Conservation (phyloP, 1,140 invertebrate genomes). For the Antheraea mylitta region DNA sequence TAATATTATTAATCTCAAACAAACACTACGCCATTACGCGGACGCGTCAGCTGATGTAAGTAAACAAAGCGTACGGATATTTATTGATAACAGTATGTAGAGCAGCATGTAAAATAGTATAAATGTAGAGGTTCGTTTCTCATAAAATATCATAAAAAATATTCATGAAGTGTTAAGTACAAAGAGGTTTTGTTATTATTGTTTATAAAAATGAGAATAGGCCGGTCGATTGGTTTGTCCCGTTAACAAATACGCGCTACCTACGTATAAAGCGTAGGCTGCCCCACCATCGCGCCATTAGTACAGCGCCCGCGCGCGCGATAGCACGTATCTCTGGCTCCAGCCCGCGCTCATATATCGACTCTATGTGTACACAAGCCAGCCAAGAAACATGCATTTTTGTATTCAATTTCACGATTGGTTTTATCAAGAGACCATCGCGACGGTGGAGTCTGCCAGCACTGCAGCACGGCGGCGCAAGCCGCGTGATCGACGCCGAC, state of each 20-base stretch:
- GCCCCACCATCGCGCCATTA: conserved; percentile 67
- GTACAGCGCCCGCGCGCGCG: conserved; percentile 70
- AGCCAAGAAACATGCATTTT: conserved; percentile 62
- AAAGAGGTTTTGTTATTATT: conserved; percentile 64
- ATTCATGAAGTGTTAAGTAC: conserved; percentile 9
- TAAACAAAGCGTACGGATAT: conserved; percentile 43
- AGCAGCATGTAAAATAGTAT: neutral
- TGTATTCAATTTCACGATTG: conserved; percentile 66
- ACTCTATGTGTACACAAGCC: conserved; percentile 73
- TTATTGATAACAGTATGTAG: conserved; percentile 13
- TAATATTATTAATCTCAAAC: conserved; percentile 16
- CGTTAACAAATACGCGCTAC: conserved; percentile 71
- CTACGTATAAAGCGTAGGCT: conserved; percentile 71
- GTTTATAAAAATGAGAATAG: conserved; percentile 76
- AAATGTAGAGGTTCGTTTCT: neutral
- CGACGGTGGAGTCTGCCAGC: conserved; percentile 53
- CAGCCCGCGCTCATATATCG: conserved; percentile 57
- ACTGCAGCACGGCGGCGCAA: conserved; percentile 58
- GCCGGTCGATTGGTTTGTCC: conserved; percentile 71
- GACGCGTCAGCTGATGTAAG: conserved; percentile 54
- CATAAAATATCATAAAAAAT: neutral
- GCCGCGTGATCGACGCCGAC: conserved; percentile 59
- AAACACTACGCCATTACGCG: conserved; percentile 31
- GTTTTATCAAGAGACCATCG: conserved; percentile 67
- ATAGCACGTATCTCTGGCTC: conserved; percentile 60